Conservation (phyloP, 1,140 invertebrate genomes). For the Microplitis mediator region DNA sequence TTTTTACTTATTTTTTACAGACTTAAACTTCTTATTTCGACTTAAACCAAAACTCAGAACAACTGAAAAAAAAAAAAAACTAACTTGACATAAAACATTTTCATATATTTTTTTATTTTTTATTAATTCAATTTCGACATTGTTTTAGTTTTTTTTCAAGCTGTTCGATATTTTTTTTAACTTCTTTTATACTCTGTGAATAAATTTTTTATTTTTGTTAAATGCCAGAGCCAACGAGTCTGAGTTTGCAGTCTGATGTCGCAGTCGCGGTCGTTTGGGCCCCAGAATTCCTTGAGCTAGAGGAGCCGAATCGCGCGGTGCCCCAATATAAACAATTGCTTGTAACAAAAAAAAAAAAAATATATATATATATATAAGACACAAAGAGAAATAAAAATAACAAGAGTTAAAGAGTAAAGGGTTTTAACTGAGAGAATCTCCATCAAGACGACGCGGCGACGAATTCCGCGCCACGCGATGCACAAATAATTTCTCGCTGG, state of each 20-base stretch:
- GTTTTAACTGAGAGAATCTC: neutral
- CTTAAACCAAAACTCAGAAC: no score
- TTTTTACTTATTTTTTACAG: neutral
- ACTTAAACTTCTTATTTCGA: no score
- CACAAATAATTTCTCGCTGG: constrained; percentile 8
- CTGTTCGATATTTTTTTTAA: neutral
- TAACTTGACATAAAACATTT: no score
- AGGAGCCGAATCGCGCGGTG: neutral
- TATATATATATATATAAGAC: neutral
- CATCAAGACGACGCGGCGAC: constrained; percentile 6
- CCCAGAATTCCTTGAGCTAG: neutral
- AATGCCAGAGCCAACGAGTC: no score
- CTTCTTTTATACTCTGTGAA: neutral
- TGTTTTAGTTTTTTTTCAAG: no score
- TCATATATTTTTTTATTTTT: no score
- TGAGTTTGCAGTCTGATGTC: no score
- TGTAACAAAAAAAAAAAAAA: neutral
- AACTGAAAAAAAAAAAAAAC: no score
- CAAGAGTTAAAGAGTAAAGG: no score
- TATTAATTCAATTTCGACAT: no score
- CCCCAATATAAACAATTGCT: constrained; percentile 5
- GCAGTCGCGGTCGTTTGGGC: neutral
- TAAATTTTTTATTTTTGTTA: neutral
- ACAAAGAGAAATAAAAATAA: neutral
- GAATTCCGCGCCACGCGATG: constrained; percentile 1